These are phyloP conservation scores for Cheilosia vernalis DNA, from an alignment of 2,888 invertebrate species.

Conservation along the genomic window DNA sequence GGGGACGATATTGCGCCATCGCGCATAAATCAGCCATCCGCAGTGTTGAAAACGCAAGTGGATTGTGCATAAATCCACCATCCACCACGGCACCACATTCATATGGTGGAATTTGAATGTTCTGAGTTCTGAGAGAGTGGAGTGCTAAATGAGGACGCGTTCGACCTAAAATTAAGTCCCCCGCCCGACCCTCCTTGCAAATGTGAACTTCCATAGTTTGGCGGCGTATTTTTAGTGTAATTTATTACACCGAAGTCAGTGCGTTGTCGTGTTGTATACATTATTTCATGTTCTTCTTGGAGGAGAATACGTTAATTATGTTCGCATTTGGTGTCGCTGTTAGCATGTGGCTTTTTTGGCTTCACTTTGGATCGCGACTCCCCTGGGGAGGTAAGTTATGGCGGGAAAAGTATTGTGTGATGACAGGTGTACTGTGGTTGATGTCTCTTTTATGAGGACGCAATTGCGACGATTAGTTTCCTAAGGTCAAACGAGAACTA, in stretches of 20 bases:
- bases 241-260: slow-evolving; percentile 36
- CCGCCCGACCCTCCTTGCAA: not conserved
- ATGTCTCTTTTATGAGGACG: not conserved
- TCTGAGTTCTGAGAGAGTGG: not conserved
- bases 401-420: not conserved
- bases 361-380: not conserved
- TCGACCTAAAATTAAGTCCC: slow-evolving; percentile 44
- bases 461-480: not conserved
- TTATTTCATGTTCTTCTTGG: slow-evolving; percentile 25
- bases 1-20: slow-evolving; percentile 60
- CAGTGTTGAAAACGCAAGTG: slow-evolving; percentile 56
- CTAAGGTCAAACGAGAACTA: too few relatives aligned
- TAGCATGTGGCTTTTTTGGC: slow-evolving; percentile 6
- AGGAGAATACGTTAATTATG: slow-evolving; percentile 34
- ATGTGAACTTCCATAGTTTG: slow-evolving; percentile 33
- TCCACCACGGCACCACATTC: slow-evolving; percentile 13
- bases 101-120: slow-evolving; percentile 23
- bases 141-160: slow-evolving; percentile 44
- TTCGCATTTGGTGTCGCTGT: slow-evolving; percentile 31
- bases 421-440: slow-evolving; percentile 29
- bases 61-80: slow-evolving; percentile 30
- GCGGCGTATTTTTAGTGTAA: slow-evolving; percentile 44
- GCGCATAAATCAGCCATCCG: slow-evolving; percentile 58
- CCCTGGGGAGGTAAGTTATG: slow-evolving; percentile 14
- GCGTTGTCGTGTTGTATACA: slow-evolving; percentile 15